Base-by-base conservation (phyloP, 2,113 vertebrate species). In the Poecile atricapillus region DNA sequence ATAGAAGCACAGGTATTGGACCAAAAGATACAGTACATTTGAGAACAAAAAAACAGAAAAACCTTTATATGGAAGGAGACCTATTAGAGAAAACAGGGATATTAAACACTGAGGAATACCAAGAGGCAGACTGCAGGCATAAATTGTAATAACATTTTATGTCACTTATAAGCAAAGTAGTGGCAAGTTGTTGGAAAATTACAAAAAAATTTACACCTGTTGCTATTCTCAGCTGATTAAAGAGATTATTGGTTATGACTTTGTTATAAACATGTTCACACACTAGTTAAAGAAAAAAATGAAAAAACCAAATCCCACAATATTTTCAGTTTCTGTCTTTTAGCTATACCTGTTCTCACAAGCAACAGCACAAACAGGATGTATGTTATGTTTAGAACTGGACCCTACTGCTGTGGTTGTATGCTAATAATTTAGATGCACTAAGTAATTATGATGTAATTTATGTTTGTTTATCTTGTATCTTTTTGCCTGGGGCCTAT, bases 61-160 rank as follows among this genome's bases (percentile, higher is more conserved):
- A 7, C 15, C 18, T 41, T 94, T 63, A 23, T 89, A 68, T 62
- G 22, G 69, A 92, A 96, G 68, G 67, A 85, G 60, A 90, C 41
- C 11, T 95, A 47, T 44, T 94, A 90, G 59, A 84, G 86, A 82
- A 96, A 94, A 83, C 7, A 11, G 44, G 18, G 65, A 59, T 68
- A 53, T 49, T 80, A 77, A 96, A 83, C 21, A 62, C 56, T 87
- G 44, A 88, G 41, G 79, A 82, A 37, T 76, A 83, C 56, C 39
- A 87, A 10, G 46, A 85, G 87, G 33, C 59, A 89, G 75, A 91
- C 67, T 94, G 58, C 70, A 46, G 44, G 31, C 65, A 90, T 87
- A 95, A 97, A 95, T 65, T 85, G 31, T 53, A 82, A 71, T 52
- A 95, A 28, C 10, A 28, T 87, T 96, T 95, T 58, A 90, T 73